phyloP scores from a whole-genome alignment of 2,797 vertebrate genomes.

The Heliangelus exortis region DNA sequence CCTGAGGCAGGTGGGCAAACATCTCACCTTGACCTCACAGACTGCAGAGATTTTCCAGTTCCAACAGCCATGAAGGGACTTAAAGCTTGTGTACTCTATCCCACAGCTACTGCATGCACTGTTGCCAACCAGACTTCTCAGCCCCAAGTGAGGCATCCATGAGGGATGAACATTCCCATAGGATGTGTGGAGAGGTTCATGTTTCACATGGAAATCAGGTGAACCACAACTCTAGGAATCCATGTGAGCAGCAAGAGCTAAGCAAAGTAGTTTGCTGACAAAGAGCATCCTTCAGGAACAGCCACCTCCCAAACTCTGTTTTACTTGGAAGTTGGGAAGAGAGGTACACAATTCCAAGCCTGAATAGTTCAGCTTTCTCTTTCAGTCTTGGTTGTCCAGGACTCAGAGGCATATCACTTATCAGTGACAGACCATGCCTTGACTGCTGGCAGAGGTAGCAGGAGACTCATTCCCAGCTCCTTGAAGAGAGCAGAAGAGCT shows the following conservation, averaged over 20 bases:
- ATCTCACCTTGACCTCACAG: neutral
- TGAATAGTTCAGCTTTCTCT: neutral
- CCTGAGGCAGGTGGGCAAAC: neutral
- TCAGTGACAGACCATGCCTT: neutral
- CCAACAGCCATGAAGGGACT: neutral
- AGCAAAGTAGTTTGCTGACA: neutral
- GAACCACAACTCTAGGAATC: neutral
- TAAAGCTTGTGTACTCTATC: neutral
- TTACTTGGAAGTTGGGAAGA: neutral
- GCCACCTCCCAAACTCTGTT: neutral
- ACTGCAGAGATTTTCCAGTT: neutral
- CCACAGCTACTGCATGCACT: neutral
- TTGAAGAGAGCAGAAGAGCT: neutral
- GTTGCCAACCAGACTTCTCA: neutral
- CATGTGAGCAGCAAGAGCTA: neutral
- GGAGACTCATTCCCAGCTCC: neutral
- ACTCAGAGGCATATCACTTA: neutral
- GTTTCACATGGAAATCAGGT: neutral
- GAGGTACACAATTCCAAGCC: neutral
- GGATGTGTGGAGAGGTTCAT: neutral
- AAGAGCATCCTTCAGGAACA: neutral
- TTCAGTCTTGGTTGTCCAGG: neutral
- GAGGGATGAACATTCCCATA: neutral
- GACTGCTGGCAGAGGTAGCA: fast-evolving
- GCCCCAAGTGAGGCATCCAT: neutral